These are phyloP conservation scores for Pantala flavescens DNA, from an alignment of 1,140 invertebrate species.

Conservation along the genomic window DNA sequence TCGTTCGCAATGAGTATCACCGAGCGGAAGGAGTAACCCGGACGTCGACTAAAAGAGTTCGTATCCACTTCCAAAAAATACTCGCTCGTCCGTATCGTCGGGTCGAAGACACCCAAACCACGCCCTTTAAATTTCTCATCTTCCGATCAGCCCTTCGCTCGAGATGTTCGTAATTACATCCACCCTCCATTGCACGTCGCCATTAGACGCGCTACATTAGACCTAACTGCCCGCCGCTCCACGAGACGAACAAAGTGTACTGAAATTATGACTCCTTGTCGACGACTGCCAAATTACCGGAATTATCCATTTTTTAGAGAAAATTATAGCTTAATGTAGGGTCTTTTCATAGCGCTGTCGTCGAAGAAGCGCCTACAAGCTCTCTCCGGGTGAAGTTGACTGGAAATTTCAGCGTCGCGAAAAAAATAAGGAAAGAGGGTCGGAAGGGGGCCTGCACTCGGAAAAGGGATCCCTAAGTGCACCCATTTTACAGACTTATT, in stretches of 20 bases:
- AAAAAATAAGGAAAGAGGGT: slow-evolving; percentile 10
- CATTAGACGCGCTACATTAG: slow-evolving; percentile 13
- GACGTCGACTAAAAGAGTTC: too few relatives aligned
- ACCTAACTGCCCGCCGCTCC: neutral
- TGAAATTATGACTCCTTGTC: slow-evolving; percentile 22
- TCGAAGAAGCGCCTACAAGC: neutral
- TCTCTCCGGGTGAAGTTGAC: slow-evolving; percentile 11
- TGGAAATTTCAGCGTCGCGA: slow-evolving; percentile 12
- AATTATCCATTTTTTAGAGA: slow-evolving; percentile 23
- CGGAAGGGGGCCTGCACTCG: neutral
- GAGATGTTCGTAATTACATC: slow-evolving; percentile 12
- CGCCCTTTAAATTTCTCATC: too few relatives aligned
- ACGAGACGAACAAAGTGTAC: slow-evolving; percentile 21
- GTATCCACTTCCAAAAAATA: too few relatives aligned
- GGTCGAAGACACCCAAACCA: too few relatives aligned
- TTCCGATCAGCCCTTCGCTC: too few relatives aligned
- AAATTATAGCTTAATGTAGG: slow-evolving; percentile 24
- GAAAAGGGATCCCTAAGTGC: slow-evolving; percentile 12
- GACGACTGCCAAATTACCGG: slow-evolving; percentile 24
- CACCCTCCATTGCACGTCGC: neutral
- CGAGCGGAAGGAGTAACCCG: too few relatives aligned
- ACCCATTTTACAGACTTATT: slow-evolving; percentile 12
- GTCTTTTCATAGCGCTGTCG: neutral
- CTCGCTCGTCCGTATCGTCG: too few relatives aligned
- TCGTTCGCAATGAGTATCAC: too few relatives aligned